Conservation (phyloP, 2,113 vertebrate genomes). For the Vidua chalybeata region DNA sequence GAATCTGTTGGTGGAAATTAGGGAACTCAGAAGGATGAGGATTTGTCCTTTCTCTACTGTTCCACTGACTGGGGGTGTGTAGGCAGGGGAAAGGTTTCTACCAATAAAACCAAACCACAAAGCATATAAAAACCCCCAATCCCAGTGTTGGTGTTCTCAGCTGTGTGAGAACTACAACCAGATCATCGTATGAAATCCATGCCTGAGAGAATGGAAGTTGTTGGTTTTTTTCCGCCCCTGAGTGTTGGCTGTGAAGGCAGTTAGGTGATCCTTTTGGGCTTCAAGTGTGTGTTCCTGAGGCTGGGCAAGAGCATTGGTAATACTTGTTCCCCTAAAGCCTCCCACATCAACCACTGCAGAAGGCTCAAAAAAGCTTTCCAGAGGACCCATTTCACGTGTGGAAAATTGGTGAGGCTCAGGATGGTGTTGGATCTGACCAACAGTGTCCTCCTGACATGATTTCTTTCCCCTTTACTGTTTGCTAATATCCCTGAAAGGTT, state of each 20-base stretch:
- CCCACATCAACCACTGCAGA: constrained; percentile 54
- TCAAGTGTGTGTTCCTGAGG: constrained; percentile 36
- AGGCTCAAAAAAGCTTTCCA: constrained; percentile 46
- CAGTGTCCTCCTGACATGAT: constrained; percentile 62
- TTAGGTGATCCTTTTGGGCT: background rate
- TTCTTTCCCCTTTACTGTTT: constrained; percentile 52
- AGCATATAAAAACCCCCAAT: background rate
- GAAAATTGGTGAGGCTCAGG: constrained; percentile 65
- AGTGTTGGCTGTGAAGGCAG: constrained; percentile 65
- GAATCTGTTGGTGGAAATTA: background rate
- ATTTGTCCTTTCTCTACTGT: background rate
- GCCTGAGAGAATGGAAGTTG: background rate
- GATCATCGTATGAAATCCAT: constrained; percentile 31
- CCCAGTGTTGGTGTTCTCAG: constrained; percentile 20
- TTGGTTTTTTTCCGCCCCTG: constrained; percentile 31
- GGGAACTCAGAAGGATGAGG: background rate
- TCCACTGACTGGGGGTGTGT: background rate
- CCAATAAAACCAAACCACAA: background rate
- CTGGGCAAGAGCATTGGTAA: constrained; percentile 10
- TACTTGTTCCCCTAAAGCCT: constrained; percentile 32
- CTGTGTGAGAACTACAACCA: constrained; percentile 35
- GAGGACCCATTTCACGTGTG: constrained; percentile 56
- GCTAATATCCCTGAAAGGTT: constrained; percentile 54
- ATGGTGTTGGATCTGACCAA: constrained; percentile 52
- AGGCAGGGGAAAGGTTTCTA: rapidly evolving